Percentiles rank a stretch among this genome's conserved stretches.
These are phyloP conservation scores for Musca domestica DNA, from an alignment of 1,140 invertebrate genomes.

Conservation along the genomic window DNA sequence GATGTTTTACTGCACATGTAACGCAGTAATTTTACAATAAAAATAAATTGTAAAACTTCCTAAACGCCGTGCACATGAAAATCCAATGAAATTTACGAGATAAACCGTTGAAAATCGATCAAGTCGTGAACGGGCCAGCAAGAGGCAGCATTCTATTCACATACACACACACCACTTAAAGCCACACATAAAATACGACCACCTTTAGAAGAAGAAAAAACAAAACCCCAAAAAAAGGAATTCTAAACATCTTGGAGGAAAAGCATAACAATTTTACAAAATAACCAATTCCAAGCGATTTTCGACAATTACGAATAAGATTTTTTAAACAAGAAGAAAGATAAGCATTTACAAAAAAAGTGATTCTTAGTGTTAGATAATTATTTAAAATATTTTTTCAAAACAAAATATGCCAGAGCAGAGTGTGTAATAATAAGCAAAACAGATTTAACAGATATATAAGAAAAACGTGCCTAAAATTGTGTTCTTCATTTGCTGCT, in stretches of 20 bases:
- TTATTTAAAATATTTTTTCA: neutral
- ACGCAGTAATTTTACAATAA: slow-evolving; percentile 33
- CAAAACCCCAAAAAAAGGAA: too few species aligned
- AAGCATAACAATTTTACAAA: neutral
- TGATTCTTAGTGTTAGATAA: slow-evolving; percentile 8
- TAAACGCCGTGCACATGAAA: too few species aligned
- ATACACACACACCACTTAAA: slow-evolving; percentile 1
- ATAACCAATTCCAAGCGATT: neutral
- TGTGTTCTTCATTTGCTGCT: slow-evolving; percentile 22
- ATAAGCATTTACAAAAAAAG: slow-evolving; percentile 15
- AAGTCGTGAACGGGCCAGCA: too few species aligned
- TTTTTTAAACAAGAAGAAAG: neutral
- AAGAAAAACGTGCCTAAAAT: slow-evolving; percentile 21
- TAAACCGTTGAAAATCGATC: too few species aligned
- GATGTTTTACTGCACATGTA: too few species aligned
- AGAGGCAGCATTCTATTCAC: neutral
- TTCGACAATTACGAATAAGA: slow-evolving; percentile 1
- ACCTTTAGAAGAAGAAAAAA: too few species aligned
- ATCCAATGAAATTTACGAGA: too few species aligned
- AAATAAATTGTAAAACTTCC: slow-evolving; percentile 35
- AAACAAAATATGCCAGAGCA: neutral
- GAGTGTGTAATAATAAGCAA: neutral
- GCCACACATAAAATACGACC: too few species aligned
- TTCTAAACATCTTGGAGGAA: too few species aligned
- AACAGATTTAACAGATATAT: slow-evolving; percentile 6